phyloP scores from a whole-genome alignment of 2,797 vertebrate species.

The Melopsittacus undulatus region DNA sequence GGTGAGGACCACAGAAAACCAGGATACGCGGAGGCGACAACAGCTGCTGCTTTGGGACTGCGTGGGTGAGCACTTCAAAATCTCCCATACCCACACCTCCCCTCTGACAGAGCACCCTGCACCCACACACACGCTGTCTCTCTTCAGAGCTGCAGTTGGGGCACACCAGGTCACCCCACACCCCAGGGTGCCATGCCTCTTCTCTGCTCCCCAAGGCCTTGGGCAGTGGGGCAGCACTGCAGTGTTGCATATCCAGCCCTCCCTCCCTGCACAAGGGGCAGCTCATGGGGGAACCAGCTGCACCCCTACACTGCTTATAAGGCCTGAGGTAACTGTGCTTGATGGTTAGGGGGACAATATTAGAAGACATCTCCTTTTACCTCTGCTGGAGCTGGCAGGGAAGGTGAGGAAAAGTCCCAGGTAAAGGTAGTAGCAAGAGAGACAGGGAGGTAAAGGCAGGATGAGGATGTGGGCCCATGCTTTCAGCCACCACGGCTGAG shows the following conservation, averaged over 20 bases:
- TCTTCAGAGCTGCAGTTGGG: background rate
- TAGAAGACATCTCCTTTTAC: background rate
- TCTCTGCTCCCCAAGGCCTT: background rate
- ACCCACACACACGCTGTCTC: background rate
- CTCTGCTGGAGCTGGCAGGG: background rate
- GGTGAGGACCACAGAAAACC: background rate
- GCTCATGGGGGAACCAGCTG: background rate
- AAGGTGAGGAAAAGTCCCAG: background rate
- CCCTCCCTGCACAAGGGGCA: background rate
- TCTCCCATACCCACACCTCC: background rate
- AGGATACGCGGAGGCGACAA: rapidly evolving
- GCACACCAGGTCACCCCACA: background rate
- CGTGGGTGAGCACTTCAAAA: background rate
- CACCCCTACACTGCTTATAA: background rate
- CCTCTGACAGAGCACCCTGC: background rate
- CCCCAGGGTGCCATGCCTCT: background rate
- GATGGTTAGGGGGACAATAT: background rate
- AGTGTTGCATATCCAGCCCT: background rate
- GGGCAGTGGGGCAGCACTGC: background rate
- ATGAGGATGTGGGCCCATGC: background rate
- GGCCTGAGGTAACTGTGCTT: background rate
- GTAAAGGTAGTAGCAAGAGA: background rate
- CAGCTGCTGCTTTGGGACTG: background rate
- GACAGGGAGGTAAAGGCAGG: background rate
- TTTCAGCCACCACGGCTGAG: background rate